A percentile compares a stretch with the other conserved stretches of the same genome.
These are phyloP conservation scores for Hypotaenidia philippensis DNA, from an alignment of 2,797 vertebrate genomes.

Conservation along the genomic window DNA sequence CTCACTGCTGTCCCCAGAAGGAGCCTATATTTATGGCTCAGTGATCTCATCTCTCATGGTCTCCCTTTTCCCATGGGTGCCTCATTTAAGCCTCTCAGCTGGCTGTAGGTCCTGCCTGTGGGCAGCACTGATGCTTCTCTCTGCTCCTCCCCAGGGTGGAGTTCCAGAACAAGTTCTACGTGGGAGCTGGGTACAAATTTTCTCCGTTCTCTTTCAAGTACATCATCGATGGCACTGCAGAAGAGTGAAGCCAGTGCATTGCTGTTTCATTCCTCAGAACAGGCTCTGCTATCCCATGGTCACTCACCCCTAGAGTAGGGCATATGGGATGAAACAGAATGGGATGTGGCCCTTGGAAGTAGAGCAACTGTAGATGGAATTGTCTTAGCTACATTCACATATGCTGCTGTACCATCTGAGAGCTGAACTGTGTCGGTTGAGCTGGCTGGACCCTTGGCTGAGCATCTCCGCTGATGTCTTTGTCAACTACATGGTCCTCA, in stretches of 20 bases:
- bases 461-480: background rate
- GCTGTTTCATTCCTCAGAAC: background rate
- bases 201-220: conserved; percentile 82
- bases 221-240: conserved; percentile 72
- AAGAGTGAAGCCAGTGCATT: conserved; percentile 61
- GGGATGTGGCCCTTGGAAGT: background rate
- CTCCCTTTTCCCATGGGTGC: background rate
- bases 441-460: background rate
- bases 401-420: background rate
- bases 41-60: background rate
- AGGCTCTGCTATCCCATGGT: background rate
- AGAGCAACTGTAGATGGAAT: background rate
- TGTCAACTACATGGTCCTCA: background rate
- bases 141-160: conserved; percentile 79
- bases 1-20: background rate
- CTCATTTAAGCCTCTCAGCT: background rate
- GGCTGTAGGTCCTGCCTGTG: accelerated
- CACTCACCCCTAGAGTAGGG: background rate
- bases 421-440: background rate
- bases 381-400: background rate
- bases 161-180: conserved; percentile 88
- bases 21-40: accelerated
- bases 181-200: conserved; percentile 82
- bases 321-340: background rate
- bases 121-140: background rate